Evolutionary conservation across 2,888 invertebrate species (phyloP), one percentile per base, ranked within the genome.

Genomic region (Electrophaes corylata): DNA sequence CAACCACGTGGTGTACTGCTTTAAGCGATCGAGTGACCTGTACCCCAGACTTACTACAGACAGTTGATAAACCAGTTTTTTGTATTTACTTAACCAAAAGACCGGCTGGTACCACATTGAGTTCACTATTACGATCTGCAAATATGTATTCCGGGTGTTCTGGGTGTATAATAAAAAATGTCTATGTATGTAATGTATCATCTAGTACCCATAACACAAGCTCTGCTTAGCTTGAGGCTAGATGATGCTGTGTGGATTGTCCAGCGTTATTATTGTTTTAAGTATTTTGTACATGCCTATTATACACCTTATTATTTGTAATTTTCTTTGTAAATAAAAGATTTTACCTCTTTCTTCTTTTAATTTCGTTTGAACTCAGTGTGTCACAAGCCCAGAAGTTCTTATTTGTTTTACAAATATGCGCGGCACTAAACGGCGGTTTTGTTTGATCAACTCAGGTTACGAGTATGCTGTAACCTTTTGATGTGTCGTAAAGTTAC

Each of bases 11-110:
- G 12, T 41, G 12, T 8, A 41, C 20, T 19, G 37, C 29, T 53
- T 46, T 37, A 4, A 40, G 14, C n/a, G 41, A 31, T 57, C 41
- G 37, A 48, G 20, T 52, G 43, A 47, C 43, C 47, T 45, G 12
- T 14, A 20, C 16, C 33, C 49, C 57, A 60, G 63, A 60, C 63
- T 29, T 3, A 33, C 4, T 6, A 14, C 44, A 63, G 63, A 63
- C 63, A 47, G 54, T 12, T 48, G 39, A 20, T 31, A 57, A 63
- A 58, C 63, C 60, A 37, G 63, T 63, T 62, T 10, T 48, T 33
- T 45, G 4, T 50, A 31, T 41, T 14, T 46, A 23, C 12, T 35
- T 16, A 19, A 14, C 33, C 39, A 18, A 43, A 11, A 5, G 39
- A 18, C 11, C 40, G 18, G 39, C 44, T 10, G 23, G 0, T 26